phyloP scores from a whole-genome alignment of 2,888 invertebrate genomes.

The Ormyrus rosae region DNA sequence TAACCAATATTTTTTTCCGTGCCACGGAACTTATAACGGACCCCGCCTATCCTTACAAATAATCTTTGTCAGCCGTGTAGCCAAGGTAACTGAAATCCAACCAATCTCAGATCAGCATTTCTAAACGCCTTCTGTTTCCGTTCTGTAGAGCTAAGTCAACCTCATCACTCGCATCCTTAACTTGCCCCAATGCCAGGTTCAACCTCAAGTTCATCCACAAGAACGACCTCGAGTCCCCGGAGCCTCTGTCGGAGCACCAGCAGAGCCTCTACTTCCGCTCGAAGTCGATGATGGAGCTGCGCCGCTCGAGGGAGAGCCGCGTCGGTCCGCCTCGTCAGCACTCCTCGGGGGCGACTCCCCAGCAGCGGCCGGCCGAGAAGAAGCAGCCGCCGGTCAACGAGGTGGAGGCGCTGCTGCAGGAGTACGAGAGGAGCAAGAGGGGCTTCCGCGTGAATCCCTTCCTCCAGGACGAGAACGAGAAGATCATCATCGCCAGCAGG shows the following conservation, averaged over 20 bases:
- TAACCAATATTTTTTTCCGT: too few species aligned
- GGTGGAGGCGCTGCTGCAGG: conserved; percentile 68
- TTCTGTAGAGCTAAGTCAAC: too few species aligned
- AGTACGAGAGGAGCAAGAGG: conserved; percentile 70
- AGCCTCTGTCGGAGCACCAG: background rate
- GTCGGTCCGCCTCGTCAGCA: background rate
- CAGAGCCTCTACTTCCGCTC: conserved; percentile 61
- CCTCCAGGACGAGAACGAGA: conserved; percentile 62
- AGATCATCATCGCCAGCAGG: conserved; percentile 40
- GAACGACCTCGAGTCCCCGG: conserved; percentile 51
- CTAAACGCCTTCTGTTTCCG: too few species aligned
- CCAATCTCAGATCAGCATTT: too few species aligned
- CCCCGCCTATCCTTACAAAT: too few species aligned
- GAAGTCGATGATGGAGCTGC: conserved; percentile 69
- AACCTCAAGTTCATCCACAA: conserved; percentile 62
- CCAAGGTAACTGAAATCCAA: too few species aligned
- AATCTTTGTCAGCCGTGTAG: too few species aligned
- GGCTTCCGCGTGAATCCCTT: conserved; percentile 73
- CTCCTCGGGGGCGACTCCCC: conserved; percentile 8
- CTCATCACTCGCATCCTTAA: background rate
- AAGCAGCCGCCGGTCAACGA: conserved; percentile 56
- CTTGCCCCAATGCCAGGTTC: conserved; percentile 18
- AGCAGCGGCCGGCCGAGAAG: background rate
- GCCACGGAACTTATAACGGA: too few species aligned
- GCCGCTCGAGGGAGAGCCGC: conserved; percentile 34